Conservation (phyloP, 2,797 vertebrate genomes). For the Gymnopithys bicolor region DNA sequence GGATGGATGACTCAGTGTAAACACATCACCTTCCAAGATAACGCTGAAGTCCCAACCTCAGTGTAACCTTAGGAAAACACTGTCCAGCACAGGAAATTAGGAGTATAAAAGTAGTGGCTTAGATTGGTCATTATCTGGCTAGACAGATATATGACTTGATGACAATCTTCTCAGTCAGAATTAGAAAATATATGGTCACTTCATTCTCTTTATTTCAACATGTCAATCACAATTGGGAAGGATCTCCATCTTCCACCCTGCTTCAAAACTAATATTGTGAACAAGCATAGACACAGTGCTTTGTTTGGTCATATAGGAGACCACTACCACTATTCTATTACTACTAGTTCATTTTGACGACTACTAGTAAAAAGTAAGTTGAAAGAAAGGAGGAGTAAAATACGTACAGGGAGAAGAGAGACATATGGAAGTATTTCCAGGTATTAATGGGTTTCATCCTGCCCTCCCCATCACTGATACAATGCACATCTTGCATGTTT, state of each 20-base stretch:
- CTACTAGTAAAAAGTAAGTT: background rate
- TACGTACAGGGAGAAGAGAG: background rate
- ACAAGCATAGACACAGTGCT: background rate
- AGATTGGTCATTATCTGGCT: background rate
- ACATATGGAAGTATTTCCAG: background rate
- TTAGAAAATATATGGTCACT: background rate
- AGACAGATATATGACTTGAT: background rate
- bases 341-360: background rate
- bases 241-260: background rate
- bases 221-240: background rate
- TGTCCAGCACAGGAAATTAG: background rate
- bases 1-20: background rate
- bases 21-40: background rate
- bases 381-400: background rate
- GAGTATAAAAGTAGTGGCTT: background rate
- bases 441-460: background rate
- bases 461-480: background rate
- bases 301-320: background rate
- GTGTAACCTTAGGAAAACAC: background rate
- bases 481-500: background rate
- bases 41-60: background rate
- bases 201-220: background rate
- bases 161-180: background rate
- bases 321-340: background rate
- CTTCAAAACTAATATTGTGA: background rate